Percentiles rank a stretch among this genome's conserved stretches.
phyloP scores from a whole-genome alignment of 2,797 vertebrate species.

The Poecilia velifera region DNA sequence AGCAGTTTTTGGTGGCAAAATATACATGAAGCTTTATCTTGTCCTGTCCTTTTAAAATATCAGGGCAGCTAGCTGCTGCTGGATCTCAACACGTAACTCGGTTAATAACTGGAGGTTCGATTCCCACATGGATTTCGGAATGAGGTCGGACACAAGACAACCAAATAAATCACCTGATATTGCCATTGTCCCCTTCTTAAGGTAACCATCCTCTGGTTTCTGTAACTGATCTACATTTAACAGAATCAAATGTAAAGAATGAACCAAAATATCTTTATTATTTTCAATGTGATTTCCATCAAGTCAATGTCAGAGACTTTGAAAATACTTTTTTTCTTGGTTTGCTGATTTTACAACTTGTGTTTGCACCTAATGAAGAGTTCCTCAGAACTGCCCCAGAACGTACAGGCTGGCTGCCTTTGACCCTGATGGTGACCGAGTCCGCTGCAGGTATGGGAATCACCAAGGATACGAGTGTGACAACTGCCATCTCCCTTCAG shows the following conservation, averaged over 20 bases:
- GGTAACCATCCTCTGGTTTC: constrained; percentile 1
- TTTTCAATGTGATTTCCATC: not conserved
- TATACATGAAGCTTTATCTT: not conserved
- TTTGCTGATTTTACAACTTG: not conserved
- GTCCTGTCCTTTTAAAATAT: not conserved
- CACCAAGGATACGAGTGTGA: not conserved
- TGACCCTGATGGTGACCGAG: constrained; percentile 69
- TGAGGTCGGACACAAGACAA: constrained; percentile 63
- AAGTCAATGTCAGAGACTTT: not conserved
- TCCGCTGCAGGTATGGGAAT: constrained; percentile 64
- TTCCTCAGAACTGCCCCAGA: constrained; percentile 71
- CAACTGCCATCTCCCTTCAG: constrained; percentile 31
- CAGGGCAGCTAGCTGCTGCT: constrained; percentile 60
- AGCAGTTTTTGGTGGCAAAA: not conserved
- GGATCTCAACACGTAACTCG: not conserved
- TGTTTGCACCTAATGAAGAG: constrained; percentile 30
- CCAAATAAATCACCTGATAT: constrained; percentile 66
- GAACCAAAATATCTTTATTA: not conserved
- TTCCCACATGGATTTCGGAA: constrained; percentile 65
- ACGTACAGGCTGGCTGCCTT: constrained; percentile 50
- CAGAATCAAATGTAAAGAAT: not conserved
- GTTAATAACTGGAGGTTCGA: fast-evolving
- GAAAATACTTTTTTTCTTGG: not conserved
- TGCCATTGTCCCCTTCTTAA: constrained; percentile 57
- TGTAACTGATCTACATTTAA: not conserved